A percentile compares a stretch with the other conserved stretches of the same genome.
Conservation (phyloP, 2,113 vertebrate genomes). For the Fregetta grallaria region DNA sequence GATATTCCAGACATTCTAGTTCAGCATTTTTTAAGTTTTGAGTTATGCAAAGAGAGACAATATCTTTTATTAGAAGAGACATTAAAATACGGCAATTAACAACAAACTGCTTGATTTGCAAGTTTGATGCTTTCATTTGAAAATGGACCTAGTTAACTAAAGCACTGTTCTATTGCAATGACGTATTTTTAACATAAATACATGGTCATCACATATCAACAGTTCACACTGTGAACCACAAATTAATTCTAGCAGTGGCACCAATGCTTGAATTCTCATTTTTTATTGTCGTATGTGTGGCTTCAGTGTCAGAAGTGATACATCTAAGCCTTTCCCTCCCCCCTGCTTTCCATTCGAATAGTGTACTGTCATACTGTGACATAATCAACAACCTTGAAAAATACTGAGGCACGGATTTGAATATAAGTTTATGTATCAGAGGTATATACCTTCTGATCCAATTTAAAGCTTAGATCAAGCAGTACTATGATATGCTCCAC, state of each 20-base stretch:
- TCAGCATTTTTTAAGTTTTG: background rate
- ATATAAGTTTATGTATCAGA: background rate
- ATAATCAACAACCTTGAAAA: constrained; percentile 44
- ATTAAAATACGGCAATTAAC: constrained; percentile 38
- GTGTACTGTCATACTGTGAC: background rate
- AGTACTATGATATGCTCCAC: background rate
- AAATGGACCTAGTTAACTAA: constrained; percentile 20
- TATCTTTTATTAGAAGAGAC: background rate
- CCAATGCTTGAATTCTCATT: constrained; percentile 34
- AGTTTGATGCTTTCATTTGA: background rate
- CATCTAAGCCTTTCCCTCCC: background rate
- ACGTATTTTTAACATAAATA: constrained; percentile 8
- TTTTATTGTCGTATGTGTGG: constrained; percentile 32
- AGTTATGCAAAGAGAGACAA: background rate
- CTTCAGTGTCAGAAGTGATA: constrained; percentile 46
- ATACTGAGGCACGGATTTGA: background rate
- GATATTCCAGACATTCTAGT: background rate
- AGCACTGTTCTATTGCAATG: background rate
- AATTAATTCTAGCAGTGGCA: constrained; percentile 51
- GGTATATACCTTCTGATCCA: background rate
- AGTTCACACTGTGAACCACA: constrained; percentile 20
- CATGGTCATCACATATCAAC: background rate
- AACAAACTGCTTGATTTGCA: constrained; percentile 37
- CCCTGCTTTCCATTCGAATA: background rate
- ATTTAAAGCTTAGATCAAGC: constrained; percentile 1